Base-by-base conservation (phyloP, 2,888 invertebrate species). In the Andrena fulva region DNA sequence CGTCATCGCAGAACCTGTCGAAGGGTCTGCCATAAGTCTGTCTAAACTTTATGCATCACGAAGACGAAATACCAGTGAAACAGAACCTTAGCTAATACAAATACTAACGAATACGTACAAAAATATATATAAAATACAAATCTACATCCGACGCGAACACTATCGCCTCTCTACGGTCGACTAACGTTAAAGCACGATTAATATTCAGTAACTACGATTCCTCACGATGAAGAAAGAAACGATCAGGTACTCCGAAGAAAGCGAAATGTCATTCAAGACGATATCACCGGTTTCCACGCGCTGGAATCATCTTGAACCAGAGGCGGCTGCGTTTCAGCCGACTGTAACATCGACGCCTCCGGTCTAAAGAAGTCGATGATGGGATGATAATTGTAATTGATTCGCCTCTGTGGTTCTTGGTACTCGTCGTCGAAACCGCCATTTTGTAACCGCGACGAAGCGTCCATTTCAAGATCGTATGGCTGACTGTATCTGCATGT, bases 351-450 rank as follows among this genome's bases (percentile, higher is more conserved):
- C 66, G 93, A 91, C 16, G 93, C 93, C 81, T 94, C 93, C 27
- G 94, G 93, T 85, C 95, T 96, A 92, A 97, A 97, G 92, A 97
- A 97, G 91, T 97, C 97, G 86, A 97, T 97, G 66, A 97, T 97
- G 1, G 97, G 97, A 93, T 97, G 97, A 90, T 97, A 97, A 91
- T 96, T 97, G 91, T 97, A 97, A 94, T 97, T 97, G 59, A 97
- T 95, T 90, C 96, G 95, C 90, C 96, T 95, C 24, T 92, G 90
- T n/a, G 89, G 89, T 62, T 93, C 92, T 24, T 93, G 92, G 64
- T 93, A 93, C 42, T 94, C 93, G 1, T 93, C 93, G 75, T 91
- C 92, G 70, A 93, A 93, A n/a, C 91, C 91, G 24, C 91, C 89
- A 62, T 89, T 91, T 64, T 92, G 92, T 2, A 92, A 54, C 33